Base-by-base conservation (phyloP, 2,113 vertebrate genomes). In the Gobiocypris rarus region DNA sequence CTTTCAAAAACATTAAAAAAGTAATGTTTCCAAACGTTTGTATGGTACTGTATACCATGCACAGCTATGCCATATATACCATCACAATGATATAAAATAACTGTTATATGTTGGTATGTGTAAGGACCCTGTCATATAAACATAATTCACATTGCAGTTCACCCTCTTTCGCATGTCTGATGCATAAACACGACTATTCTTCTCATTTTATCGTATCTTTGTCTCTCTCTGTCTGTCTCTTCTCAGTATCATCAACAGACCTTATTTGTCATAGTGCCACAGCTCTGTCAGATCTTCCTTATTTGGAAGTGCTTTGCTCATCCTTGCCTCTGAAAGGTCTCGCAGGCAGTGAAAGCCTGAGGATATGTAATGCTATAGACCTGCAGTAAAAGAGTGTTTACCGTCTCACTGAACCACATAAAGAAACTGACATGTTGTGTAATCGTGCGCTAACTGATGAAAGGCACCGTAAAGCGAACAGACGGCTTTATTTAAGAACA, bases 241-340 rank as follows among this genome's bases (percentile, higher is more conserved):
- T 63, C 76, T 63, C 56, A 28, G 54, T 43, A 63, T 61, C 56
- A 63, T 79, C 76, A 59, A 79, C 34, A 43, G 56, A 22, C 76
- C 38, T 43, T 79, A 63, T 71, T 59, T 84, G 73, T 79, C 70
- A 45, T 63, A 26, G 65, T 83, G 74, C 63, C 83, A 83, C 79
- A 58, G 73, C 81, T 85, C 75, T n/a, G 31, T 76, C 79, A 75
- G 31, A 45, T 82, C 83, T 87, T 83, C 86, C 86, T 85, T 87
- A 69, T 87, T 87, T 85, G 86, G 86, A 87, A 85, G 58, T 54
- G 48, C 48, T 71, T 43, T 58, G 75, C 80, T 87, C 83, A 83
- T 87, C 86, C 48, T 50, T 19, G 67, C 45, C 38, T 85, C 56
- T 38, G 79, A 82, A 71, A 76, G 58, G 43, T 63, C 74, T 52